phyloP scores from a whole-genome alignment of 2,113 vertebrate genomes.

The Gambusia holbrooki region DNA sequence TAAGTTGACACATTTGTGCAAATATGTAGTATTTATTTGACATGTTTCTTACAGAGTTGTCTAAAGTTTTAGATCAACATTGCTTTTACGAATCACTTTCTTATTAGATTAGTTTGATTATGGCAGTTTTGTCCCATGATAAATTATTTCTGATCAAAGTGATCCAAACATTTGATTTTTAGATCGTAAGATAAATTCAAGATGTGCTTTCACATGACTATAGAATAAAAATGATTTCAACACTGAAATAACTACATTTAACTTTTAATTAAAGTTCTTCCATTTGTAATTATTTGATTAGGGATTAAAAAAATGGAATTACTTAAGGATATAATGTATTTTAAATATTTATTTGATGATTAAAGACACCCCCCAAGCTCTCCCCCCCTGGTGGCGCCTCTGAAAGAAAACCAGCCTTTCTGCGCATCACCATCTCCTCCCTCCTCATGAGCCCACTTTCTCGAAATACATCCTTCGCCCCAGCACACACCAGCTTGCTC shows the following conservation, averaged over 20 bases:
- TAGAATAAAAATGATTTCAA: too few relatives aligned
- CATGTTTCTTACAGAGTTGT: neutral
- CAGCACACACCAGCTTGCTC: slow-evolving; percentile 33
- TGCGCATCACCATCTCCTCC: slow-evolving; percentile 23
- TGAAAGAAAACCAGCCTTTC: too few relatives aligned
- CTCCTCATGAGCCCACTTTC: slow-evolving; percentile 37
- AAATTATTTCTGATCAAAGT: neutral
- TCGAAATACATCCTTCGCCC: slow-evolving; percentile 47
- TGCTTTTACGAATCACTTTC: neutral
- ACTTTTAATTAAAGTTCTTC: too few relatives aligned
- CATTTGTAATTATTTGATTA: too few relatives aligned
- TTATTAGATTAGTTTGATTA: neutral
- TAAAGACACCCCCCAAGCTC: too few relatives aligned
- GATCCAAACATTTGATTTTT: neutral
- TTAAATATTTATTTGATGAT: too few relatives aligned
- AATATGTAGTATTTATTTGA: neutral
- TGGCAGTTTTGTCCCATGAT: neutral
- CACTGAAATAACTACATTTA: too few relatives aligned
- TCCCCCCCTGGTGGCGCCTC: too few relatives aligned
- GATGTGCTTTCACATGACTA: too few relatives aligned
- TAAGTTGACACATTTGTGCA: neutral
- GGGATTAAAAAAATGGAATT: too few relatives aligned
- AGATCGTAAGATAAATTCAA: too few relatives aligned
- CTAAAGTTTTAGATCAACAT: neutral
- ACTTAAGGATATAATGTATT: too few relatives aligned